These are phyloP conservation scores for Gastrophysa polygoni DNA, from an alignment of 2,888 invertebrate genomes.

Conservation along the genomic window DNA sequence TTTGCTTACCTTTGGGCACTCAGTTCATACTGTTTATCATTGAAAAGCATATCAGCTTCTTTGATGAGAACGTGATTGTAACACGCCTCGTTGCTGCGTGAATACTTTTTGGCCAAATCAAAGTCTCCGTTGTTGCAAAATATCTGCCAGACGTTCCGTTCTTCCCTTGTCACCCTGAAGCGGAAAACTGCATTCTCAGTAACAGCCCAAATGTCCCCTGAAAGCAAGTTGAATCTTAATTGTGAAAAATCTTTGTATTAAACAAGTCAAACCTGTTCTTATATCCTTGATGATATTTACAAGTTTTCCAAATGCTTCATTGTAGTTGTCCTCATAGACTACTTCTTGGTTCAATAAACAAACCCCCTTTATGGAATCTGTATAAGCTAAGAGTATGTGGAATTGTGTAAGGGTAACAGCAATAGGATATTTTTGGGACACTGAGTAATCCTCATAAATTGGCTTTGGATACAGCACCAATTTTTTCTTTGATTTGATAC, in stretches of 20 bases:
- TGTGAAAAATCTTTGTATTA: too few relatives aligned
- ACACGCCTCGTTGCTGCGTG: conserved; percentile 78
- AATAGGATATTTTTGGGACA: conserved; percentile 62
- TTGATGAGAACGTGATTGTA: conserved; percentile 84
- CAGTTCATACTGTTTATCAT: conserved; percentile 75
- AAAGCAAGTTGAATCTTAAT: too few relatives aligned
- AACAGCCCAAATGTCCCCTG: conserved; percentile 80
- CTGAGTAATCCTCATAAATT: conserved; percentile 51
- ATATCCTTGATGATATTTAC: conserved; percentile 82
- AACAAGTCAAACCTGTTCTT: conserved; percentile 69
- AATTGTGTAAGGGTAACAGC: conserved; percentile 88
- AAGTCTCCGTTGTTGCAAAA: conserved; percentile 86
- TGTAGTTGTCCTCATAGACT: conserved; percentile 84
- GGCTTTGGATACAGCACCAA: conserved; percentile 56
- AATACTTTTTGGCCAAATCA: conserved; percentile 84
- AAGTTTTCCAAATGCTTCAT: conserved; percentile 79
- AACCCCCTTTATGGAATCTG: conserved; percentile 82
- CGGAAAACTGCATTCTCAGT: conserved; percentile 85
- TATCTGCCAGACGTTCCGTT: conserved; percentile 86
- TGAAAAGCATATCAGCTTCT: conserved; percentile 87
- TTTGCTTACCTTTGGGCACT: conserved; percentile 75
- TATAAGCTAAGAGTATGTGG: conserved; percentile 84
- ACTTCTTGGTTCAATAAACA: conserved; percentile 84
- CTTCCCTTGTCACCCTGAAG: conserved; percentile 84
- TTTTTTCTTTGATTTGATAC: conserved; percentile 59